Evolutionary conservation across 2,888 invertebrate species (phyloP), one percentile per base, ranked within the genome.

Genomic region (Sphecodes monilicornis): DNA sequence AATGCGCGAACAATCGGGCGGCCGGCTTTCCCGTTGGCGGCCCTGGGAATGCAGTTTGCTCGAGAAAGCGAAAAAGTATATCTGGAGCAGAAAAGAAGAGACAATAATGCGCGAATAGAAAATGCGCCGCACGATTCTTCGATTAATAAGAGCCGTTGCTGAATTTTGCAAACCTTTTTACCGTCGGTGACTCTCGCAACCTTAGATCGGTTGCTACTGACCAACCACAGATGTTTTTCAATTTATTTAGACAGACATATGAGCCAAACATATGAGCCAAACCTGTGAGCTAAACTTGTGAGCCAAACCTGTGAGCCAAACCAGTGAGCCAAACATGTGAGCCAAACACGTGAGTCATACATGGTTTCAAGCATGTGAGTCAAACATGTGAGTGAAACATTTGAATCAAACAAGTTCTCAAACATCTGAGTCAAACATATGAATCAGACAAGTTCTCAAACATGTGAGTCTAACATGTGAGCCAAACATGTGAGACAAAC

Each of bases 221-320:
- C 46, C 46, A 46, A 22, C 50, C 8, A 22, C 8, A 50, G 50
- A 2, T 50, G 22, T 2, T 50, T 22, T 1, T 22, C 22, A 22
- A 0, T 22, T 6, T 8, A 50, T 8, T 50, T 22, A 46, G 6
- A 6, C 4, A 18, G 18, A 46, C 46, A 46, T 46, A 18, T 18
- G 6, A 50, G 50, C 18, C 50, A 8, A 50, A 50, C 50, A 50
- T 50, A 2, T 6, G 6, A n/a, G 6, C 1, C 46, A 0, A 0
- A 22, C 22, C 0, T 50, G 22, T 2, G 46, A 22, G 22, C 8
- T 0, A 22, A 22, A 50, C 22, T 18, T 46, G 46, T 22, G n/a
- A n/a, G n/a, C n/a, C 4, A 2, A 2, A 1, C 6, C 0, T 46
- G 0, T 46, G 6, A 46, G 43, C 0, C 13, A 16, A 4, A 43